These are phyloP conservation scores for Sciaenops ocellatus DNA, from an alignment of 2,797 vertebrate species.

Conservation along the genomic window DNA sequence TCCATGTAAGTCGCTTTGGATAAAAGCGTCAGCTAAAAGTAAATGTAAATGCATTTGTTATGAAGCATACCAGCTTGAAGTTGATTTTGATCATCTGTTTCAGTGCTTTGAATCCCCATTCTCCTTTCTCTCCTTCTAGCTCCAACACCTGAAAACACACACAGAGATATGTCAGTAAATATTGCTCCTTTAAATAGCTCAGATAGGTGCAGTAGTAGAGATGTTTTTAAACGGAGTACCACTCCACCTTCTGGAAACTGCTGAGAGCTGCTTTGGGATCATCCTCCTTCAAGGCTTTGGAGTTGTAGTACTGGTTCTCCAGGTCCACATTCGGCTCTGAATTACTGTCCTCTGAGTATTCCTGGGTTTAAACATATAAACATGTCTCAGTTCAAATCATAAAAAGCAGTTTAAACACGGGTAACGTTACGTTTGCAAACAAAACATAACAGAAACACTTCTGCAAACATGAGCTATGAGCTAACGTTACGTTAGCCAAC, in stretches of 20 bases:
- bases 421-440: neutral
- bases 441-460: neutral
- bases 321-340: conserved; percentile 95
- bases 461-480: conserved; percentile 47
- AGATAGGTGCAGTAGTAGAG: neutral
- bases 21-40: too few relatives aligned
- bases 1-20: too few relatives aligned
- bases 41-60: neutral
- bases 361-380: conserved; percentile 75
- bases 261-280: conserved; percentile 93
- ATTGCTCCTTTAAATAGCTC: neutral
- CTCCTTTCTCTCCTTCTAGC: conserved; percentile 98
- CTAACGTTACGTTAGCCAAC: conserved; percentile 65
- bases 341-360: conserved; percentile 96
- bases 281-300: conserved; percentile 95
- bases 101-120: conserved; percentile 99
- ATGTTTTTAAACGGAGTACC: conserved; percentile 1
- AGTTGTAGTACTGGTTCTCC: conserved; percentile 97
- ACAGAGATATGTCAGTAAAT: neutral
- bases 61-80: conserved; percentile 94
- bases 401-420: neutral
- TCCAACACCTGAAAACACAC: conserved; percentile 91
- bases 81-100: conserved; percentile 99
- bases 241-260: conserved; percentile 93
- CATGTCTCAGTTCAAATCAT: conserved; percentile 1